Base-by-base conservation (phyloP, 2,888 invertebrate species). In the Nomada flava region DNA sequence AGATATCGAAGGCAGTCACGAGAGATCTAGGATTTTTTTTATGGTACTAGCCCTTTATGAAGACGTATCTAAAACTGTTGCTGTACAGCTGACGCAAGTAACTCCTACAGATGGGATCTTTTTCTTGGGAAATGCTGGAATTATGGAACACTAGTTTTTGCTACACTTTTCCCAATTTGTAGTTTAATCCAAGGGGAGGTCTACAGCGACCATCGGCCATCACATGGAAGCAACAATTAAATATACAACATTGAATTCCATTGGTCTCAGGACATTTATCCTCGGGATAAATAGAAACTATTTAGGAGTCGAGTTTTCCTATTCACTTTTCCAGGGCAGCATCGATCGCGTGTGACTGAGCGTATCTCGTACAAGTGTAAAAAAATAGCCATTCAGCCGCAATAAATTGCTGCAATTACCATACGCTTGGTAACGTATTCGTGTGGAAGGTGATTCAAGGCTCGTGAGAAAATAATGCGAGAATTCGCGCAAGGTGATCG, bases 401-500 rank as follows among this genome's bases (percentile, higher is more conserved):
- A 72, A 83, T 83, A 79, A 83, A 83, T 83, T 79, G 75, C 75
- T 18, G 71, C 83, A 79, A 83, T 84, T 83, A 84, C 75, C 65
- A 83, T 83, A 73, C 75, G 72, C 55, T 52, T 63, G 55, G 74
- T 68, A 76, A 76, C 76, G 75, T 62, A 70, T 64, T 72, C 78
- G 81, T 72, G 74, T 77, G 68, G 79, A 76, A 67, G 82, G 55
- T 53, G 81, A 80, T 74, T 69, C 75, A 68, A 75, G 81, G 63
- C 69, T 82, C 85, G 88, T 88, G 88, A 88, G 89, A 89, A 89
- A 87, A 87, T 85, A 86, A 87, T 77, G 82, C 89, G 74, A 86
- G 88, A 88, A 83, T 89, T 84, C 83, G 86, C 88, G 88, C 91
- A 86, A 90, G 89, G 89, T 88, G 89, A 91, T 90, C 91, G 87